Evolutionary conservation across 2,888 invertebrate genomes (phyloP), one percentile per base, ranked within the genome.

Genomic region (Phortica okadai): DNA sequence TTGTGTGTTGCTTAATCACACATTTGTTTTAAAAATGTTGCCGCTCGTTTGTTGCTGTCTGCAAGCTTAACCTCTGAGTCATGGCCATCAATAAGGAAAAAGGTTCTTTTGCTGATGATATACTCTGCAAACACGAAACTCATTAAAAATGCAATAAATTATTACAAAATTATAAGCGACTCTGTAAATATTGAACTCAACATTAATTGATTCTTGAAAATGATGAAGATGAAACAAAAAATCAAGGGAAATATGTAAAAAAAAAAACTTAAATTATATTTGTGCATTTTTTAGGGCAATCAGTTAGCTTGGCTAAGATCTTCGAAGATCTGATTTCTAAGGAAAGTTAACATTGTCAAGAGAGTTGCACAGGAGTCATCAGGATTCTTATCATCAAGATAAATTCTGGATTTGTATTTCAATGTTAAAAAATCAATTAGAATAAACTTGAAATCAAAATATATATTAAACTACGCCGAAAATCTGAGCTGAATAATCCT

Each of bases 131-230:
- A 14, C 6, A 50, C 8, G 50, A 50, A 1, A 5, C 64, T 64
- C 33, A 64, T 64, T 64, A 64, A 64, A 25, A 44, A 67, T 67
- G 67, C 41, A 64, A 64, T 67, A 44, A 44, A 41, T 42, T 67
- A 44, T 8, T 44, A 44, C n/a, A 33, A 64, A 64, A 64, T 41
- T 33, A 64, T 33, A 21, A 59, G 59, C 33, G 64, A 25, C n/a
- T 41, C n/a, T 8, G 5, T 42, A 44, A 67, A 67, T 67, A 7
- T 16, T 41, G 42, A 44, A 44, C 16, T 44, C n/a, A 67, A 50
- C 50, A 8, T 50, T 50, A 50, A 50, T 8, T 50, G 50, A 50
- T 50, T 50, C 50, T 11, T 50, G 10, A 50, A 50, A 50, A 50
- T 50, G 10, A 50, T 14, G 14, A 50, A 50, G 2, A 50, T 50